Base-by-base conservation (phyloP, 2,888 invertebrate species). In the Parnassius apollo region DNA sequence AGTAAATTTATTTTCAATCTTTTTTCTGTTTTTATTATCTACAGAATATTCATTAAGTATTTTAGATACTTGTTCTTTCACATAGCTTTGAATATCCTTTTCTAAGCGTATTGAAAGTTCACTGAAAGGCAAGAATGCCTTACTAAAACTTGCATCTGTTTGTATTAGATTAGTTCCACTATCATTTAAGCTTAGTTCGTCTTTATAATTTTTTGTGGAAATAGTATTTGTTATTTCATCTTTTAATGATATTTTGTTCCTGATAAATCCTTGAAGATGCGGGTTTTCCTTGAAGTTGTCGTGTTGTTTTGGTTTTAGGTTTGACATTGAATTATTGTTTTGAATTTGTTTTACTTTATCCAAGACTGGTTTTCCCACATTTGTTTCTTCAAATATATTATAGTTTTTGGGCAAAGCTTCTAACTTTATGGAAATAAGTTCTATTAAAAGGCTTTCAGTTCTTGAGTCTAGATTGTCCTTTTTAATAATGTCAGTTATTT, bases 201-300 rank as follows among this genome's bases (percentile, higher is more conserved):
- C 53, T 50, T 18, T 35, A 44, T 50, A 35, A 3, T 51, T 12
- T 49, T 59, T 58, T 46, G 51, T 55, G 18, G 54, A 50, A 42
- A 59, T 59, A 12, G 52, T 25, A 9, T 56, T 51, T 9, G 46
- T 51, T 22, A 59, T 63, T 51, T 63, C 59, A 50, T 56, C 59
- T 52, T 63, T 63, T 13, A 59, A 46, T 48, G 45, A 56, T 9
- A 59, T 51, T 63, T 58, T 58, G 9, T 50, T 45, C 18, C 54
- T 55, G 11, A 62, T 49, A 13, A 42, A 35, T 18, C 46, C 50
- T 25, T 54, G 58, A n/a, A 59, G 8, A 50, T 42, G 49, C 49
- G 53, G 42, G 4, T 42, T 48, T 12, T 62, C 12, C 25, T 2
- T 54, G 1, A 50, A 22, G 42, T 42, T 48, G 9, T 55, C 42